Base-by-base conservation (phyloP, 2,113 vertebrate genomes). In the Lycocorax pyrrhopterus region DNA sequence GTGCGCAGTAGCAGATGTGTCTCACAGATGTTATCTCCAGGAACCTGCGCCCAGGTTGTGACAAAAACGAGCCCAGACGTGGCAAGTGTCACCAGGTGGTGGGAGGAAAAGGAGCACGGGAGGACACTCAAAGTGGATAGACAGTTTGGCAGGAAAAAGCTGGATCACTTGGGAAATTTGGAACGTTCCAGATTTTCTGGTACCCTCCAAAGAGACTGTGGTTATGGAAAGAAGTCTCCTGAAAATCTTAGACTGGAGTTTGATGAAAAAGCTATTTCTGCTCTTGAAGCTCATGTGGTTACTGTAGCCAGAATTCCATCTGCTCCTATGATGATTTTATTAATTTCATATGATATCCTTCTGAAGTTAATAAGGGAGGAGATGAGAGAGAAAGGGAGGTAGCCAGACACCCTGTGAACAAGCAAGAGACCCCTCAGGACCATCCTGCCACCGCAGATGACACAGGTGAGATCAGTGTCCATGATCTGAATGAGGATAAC, bases 31-130 rank as follows among this genome's bases (percentile, higher is more conserved):
- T 88, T 82, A 58, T 35, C 43, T 79, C 46, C 83, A 85, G 59
- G 73, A 94, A 58, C 32, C 33, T 2, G 3, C 0, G 15, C 39
- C 77, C 89, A 92, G 44, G 78, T 55, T 90, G 76, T 76, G 73
- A 77, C 84, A 94, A 66, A 66, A 90, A 90, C 6, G 7, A 88
- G 67, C 64, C 92, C 91, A 95, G 92, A 78, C 87, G 90, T 67
- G 78, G 46, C 58, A 27, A 59, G 68, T 72, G 90, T 46, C 72
- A 59, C 73, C 56, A 68, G 53, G 52, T 23, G 53, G 19, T 44
- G 20, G 27, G 35, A 44, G 78, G 53, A 82, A 60, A 69, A 91
- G 67, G 23, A 90, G 49, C 3, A 1, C 39, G 59, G 73, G 55
- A 80, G 44, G 63, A 19, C 56, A 55, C 46, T 80, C 67, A 68